Conservation (phyloP, 1,140 invertebrate species). For the Apis florea region DNA sequence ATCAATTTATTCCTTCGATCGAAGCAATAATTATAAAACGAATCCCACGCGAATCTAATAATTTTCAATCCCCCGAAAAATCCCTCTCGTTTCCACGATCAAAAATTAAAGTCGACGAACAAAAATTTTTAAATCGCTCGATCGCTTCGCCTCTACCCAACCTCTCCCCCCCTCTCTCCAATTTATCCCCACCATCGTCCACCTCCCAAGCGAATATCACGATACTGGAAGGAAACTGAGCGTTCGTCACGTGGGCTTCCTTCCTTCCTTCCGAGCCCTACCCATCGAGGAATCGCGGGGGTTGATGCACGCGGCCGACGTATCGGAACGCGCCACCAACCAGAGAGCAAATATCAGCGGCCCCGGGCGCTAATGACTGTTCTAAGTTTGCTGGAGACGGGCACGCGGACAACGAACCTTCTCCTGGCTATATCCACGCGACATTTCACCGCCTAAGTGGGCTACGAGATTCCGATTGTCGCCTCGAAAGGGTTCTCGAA, state of each 20-base stretch:
- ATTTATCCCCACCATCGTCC: no score
- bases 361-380: slow-evolving; percentile 68
- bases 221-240: background rate
- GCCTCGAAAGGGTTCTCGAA: slow-evolving; percentile 10
- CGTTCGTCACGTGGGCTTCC: background rate
- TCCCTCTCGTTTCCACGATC: no score
- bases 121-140: no score
- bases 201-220: background rate
- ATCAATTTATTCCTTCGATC: no score
- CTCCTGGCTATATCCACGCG: slow-evolving; percentile 37
- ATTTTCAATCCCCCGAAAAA: no score
- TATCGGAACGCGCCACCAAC: slow-evolving; percentile 17
- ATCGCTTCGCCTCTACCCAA: no score
- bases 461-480: slow-evolving; percentile 39
- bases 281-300: background rate
- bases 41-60: no score
- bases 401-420: slow-evolving; percentile 68
- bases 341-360: slow-evolving; percentile 63
- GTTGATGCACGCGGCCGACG: background rate
- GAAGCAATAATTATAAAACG: no score
- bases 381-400: slow-evolving; percentile 71
- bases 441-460: slow-evolving; percentile 32
- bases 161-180: no score
- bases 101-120: no score
- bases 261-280: background rate